These are phyloP conservation scores for Dolichotis patagonum DNA, from an alignment of 2,113 vertebrate genomes.

Conservation along the genomic window DNA sequence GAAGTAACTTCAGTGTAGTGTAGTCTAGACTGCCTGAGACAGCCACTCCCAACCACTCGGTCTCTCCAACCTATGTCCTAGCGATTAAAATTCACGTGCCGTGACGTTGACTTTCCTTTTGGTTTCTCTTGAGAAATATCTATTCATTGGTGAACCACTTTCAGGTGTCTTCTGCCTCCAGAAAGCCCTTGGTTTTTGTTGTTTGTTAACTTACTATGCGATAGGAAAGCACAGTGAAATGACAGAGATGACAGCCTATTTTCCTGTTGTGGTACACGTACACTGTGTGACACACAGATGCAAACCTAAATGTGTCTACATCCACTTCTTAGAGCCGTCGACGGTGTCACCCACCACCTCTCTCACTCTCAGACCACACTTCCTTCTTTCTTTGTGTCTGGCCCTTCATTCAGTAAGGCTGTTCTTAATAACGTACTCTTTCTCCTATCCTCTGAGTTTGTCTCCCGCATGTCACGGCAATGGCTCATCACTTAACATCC, in stretches of 20 bases:
- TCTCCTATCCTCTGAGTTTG: not conserved
- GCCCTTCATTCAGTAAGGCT: not conserved
- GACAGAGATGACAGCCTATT: not conserved
- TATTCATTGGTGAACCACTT: not conserved
- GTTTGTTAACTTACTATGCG: not conserved
- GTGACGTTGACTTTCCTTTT: not conserved
- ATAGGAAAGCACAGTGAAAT: not conserved
- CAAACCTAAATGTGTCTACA: not conserved
- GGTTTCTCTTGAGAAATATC: not conserved
- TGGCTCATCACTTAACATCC: not conserved
- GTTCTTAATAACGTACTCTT: not conserved
- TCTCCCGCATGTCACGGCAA: not conserved
- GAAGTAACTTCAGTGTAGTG: not conserved
- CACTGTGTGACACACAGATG: not conserved
- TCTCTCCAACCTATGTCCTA: not conserved
- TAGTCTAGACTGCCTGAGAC: not conserved
- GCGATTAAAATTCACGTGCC: not conserved
- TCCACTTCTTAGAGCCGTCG: not conserved
- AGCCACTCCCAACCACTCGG: not conserved
- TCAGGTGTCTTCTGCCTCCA: not conserved
- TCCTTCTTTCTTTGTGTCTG: not conserved
- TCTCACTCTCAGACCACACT: not conserved
- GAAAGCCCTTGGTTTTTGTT: not conserved
- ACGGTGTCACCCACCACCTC: not conserved
- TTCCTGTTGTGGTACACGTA: not conserved